These are phyloP conservation scores for Deilephila porcellus DNA, from an alignment of 2,888 invertebrate species.

Conservation along the genomic window DNA sequence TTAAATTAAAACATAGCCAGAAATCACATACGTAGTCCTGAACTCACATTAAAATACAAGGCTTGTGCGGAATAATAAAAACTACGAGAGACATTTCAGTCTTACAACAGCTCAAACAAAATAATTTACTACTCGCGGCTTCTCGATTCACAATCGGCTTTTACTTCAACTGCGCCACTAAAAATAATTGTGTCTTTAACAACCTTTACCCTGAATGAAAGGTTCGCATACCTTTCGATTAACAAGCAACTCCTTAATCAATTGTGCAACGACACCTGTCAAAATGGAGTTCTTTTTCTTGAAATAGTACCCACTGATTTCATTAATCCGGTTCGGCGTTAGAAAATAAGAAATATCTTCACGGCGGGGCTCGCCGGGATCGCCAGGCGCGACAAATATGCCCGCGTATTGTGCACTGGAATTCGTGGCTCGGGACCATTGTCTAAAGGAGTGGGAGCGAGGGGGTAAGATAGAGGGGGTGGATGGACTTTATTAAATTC, in stretches of 20 bases:
- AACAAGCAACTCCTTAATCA: not conserved
- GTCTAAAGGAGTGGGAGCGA: not conserved
- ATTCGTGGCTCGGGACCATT: conserved; percentile 16
- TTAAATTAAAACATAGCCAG: too few species aligned
- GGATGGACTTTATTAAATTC: conserved; percentile 9
- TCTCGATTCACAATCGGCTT: too few species aligned
- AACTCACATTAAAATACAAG: too few species aligned
- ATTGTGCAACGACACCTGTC: not conserved
- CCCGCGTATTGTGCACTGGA: conserved; percentile 28
- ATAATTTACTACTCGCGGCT: too few species aligned
- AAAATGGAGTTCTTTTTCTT: not conserved
- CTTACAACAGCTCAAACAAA: too few species aligned
- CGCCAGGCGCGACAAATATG: conserved; percentile 40
- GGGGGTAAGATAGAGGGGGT: not conserved
- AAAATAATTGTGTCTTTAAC: too few species aligned
- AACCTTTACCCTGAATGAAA: too few species aligned
- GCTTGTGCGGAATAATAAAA: too few species aligned
- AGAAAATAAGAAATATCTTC: conserved; percentile 44
- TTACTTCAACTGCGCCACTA: too few species aligned
- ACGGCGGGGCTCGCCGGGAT: conserved; percentile 33
- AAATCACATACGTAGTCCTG: too few species aligned
- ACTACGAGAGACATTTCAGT: too few species aligned
- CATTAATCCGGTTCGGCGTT: conserved; percentile 32
- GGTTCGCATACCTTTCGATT: not conserved
- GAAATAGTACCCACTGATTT: not conserved